phyloP scores from a whole-genome alignment of 1,140 invertebrate genomes.

The Himalopsyche phryganea region DNA sequence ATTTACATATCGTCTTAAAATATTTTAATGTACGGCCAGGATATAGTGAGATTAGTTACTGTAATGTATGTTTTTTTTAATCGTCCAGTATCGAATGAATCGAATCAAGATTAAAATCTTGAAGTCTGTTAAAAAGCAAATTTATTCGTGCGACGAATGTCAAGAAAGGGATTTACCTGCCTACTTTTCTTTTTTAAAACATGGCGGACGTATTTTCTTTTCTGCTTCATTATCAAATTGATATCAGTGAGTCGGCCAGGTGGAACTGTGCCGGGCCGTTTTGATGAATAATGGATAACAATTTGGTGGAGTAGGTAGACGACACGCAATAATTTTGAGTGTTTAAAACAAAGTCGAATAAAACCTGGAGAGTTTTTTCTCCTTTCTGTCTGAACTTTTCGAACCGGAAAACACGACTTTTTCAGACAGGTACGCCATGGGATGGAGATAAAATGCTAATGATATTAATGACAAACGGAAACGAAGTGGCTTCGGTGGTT shows the following conservation, averaged over 20 bases:
- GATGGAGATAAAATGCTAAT: conserved; percentile 3
- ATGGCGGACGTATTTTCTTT: too few relatives aligned
- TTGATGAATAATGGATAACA: conserved; percentile 25
- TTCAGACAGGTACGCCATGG: conserved; percentile 4
- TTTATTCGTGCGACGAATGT: too few relatives aligned
- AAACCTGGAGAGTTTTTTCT: conserved; percentile 12
- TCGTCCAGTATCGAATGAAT: too few relatives aligned
- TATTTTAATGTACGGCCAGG: too few relatives aligned
- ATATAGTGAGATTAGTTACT: too few relatives aligned
- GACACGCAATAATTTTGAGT: conserved; percentile 7
- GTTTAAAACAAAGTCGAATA: conserved; percentile 11
- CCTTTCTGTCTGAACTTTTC: background rate
- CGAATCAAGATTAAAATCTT: too few relatives aligned
- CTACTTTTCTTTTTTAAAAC: too few relatives aligned
- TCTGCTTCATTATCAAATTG: conserved; percentile 1
- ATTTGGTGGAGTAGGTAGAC: conserved; percentile 3
- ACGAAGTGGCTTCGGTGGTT: background rate
- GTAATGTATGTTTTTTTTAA: too few relatives aligned
- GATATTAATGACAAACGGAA: conserved; percentile 29
- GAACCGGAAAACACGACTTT: conserved; percentile 7
- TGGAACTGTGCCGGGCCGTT: conserved; percentile 14
- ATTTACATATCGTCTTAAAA: too few relatives aligned
- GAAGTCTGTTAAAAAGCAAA: too few relatives aligned
- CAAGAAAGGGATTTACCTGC: too few relatives aligned
- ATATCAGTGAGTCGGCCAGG: conserved; percentile 9